These are phyloP conservation scores for Coluber constrictor DNA, from an alignment of 2,797 vertebrate genomes.

Conservation along the genomic window DNA sequence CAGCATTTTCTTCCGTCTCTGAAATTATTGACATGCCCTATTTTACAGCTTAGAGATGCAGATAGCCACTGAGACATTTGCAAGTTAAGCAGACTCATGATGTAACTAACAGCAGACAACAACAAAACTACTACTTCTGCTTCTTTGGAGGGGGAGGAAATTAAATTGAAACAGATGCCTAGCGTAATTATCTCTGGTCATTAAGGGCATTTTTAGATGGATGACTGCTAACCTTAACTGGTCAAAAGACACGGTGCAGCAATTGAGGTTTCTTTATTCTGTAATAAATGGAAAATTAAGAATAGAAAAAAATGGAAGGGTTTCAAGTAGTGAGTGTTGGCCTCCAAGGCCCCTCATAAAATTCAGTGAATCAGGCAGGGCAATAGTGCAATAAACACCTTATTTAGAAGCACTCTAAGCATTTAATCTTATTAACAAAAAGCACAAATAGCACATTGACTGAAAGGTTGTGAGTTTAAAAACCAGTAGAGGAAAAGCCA, in stretches of 20 bases:
- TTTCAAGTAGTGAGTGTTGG: background rate
- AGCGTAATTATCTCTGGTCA: background rate
- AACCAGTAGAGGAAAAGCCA: background rate
- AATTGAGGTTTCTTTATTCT: background rate
- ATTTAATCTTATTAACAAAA: background rate
- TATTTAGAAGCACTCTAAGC: background rate
- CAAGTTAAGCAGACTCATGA: slow-evolving; percentile 10
- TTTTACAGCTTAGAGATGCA: background rate
- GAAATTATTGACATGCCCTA: slow-evolving; percentile 39
- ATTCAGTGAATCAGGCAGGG: background rate
- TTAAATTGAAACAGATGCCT: background rate
- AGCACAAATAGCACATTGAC: background rate
- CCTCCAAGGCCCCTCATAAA: background rate
- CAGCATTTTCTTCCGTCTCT: slow-evolving; percentile 29
- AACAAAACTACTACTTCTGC: background rate
- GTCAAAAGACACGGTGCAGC: background rate
- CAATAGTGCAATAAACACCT: background rate
- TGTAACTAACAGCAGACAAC: background rate
- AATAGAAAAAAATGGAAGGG: background rate
- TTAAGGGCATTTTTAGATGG: background rate
- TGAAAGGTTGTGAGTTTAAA: background rate
- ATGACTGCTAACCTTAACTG: background rate
- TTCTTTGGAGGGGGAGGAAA: background rate
- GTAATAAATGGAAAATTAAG: background rate
- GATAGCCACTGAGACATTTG: slow-evolving; percentile 26